Evolutionary conservation across 2,888 invertebrate genomes (phyloP).

Genomic region (Melitaea athalia): DNA sequence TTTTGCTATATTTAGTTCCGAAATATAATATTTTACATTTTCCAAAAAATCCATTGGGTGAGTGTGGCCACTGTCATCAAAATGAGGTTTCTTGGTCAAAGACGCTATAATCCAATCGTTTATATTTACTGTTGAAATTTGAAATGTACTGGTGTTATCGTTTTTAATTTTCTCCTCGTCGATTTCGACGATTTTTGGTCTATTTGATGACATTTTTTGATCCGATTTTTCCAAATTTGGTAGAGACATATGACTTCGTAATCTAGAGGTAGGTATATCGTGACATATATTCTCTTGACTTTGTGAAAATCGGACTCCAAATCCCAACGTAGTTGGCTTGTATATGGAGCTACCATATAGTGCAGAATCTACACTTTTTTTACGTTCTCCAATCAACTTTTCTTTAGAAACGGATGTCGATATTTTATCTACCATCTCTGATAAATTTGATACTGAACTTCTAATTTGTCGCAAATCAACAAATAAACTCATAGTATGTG

Average conservation of each 20-base stretch:
- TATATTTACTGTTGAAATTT: constrained; percentile 66
- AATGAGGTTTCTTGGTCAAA: constrained; percentile 70
- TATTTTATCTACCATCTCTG: constrained; percentile 78
- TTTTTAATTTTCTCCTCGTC: constrained; percentile 61
- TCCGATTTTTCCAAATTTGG: constrained; percentile 74
- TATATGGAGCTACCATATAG: constrained; percentile 65
- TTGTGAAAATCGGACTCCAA: constrained; percentile 74
- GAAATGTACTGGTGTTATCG: constrained; percentile 50
- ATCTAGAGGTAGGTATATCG: constrained; percentile 72
- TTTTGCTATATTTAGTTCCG: constrained; percentile 65
- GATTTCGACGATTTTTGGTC: constrained; percentile 68
- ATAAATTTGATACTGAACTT: constrained; percentile 74
- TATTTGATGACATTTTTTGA: constrained; percentile 57
- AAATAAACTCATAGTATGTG: constrained; percentile 71
- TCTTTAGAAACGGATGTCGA: constrained; percentile 63
- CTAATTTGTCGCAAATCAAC: constrained; percentile 78
- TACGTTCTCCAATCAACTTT: constrained; percentile 51
- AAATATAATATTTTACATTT: constrained; percentile 69
- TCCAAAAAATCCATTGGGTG: constrained; percentile 78
- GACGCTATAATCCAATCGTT: constrained; percentile 73
- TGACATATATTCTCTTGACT: constrained; percentile 75
- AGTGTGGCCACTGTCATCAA: constrained; percentile 69
- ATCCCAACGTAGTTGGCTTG: constrained; percentile 70
- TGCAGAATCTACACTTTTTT: constrained; percentile 57
- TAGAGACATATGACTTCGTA: constrained; percentile 76